phyloP scores from a whole-genome alignment of 2,888 invertebrate genomes.

The Strigamia crassipes region DNA sequence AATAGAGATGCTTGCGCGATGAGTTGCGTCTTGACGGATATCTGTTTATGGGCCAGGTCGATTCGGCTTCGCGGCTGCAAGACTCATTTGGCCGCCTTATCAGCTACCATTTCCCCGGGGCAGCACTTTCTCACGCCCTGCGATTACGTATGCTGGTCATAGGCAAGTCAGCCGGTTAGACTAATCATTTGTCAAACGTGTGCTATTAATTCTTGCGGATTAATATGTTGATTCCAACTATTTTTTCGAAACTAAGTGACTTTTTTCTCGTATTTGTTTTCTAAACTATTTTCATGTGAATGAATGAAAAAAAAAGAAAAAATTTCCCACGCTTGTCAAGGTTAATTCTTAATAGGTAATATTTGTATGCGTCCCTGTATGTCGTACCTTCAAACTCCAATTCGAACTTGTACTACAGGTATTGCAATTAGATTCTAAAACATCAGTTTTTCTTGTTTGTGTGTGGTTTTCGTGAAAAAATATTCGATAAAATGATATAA shows the following conservation, averaged over 20 bases:
- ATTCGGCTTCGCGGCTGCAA: slow-evolving; percentile 14
- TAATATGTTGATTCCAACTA: not conserved
- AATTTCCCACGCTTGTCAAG: slow-evolving; percentile 33
- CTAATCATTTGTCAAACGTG: slow-evolving; percentile 13
- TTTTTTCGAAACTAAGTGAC: not conserved
- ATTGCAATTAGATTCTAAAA: not conserved
- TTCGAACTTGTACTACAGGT: slow-evolving; percentile 25
- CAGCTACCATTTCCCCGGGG: slow-evolving; percentile 44
- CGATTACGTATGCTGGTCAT: slow-evolving; percentile 40
- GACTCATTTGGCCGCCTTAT: slow-evolving; percentile 24
- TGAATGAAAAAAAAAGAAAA: not conserved
- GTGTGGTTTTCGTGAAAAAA: not conserved
- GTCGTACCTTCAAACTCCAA: not conserved
- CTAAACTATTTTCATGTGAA: not conserved
- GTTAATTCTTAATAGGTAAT: slow-evolving; percentile 30
- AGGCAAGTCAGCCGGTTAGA: slow-evolving; percentile 10
- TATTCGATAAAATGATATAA: no score
- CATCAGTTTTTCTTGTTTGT: not conserved
- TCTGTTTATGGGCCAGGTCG: slow-evolving; percentile 37
- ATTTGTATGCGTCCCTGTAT: not conserved
- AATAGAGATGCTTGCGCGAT: slow-evolving; percentile 30
- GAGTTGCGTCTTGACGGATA: slow-evolving; percentile 32
- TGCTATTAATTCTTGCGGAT: not conserved
- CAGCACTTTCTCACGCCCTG: slow-evolving; percentile 46
- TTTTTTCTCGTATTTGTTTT: not conserved